These are phyloP conservation scores for Arion vulgaris DNA, from an alignment of 1,140 invertebrate genomes.

Conservation along the genomic window DNA sequence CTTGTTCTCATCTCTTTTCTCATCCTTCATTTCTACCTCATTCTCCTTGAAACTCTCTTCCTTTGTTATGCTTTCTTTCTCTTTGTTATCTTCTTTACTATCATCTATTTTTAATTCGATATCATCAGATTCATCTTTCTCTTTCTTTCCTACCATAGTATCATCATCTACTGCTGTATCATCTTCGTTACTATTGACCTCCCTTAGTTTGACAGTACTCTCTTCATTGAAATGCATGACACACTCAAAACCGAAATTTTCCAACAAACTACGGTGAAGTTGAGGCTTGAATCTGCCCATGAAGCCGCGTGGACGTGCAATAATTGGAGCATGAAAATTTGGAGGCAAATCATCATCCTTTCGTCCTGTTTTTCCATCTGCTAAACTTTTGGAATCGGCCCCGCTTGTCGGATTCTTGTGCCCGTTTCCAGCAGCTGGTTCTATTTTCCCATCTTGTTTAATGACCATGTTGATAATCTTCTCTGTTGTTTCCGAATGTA, in stretches of 20 bases:
- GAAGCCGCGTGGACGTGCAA: conserved; percentile 77
- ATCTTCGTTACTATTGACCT: conserved; percentile 50
- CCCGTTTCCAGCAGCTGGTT: conserved; percentile 14
- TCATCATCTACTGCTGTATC: conserved; percentile 45
- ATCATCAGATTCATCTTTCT: conserved; percentile 43
- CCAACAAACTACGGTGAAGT: conserved; percentile 91
- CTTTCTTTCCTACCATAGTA: conserved; percentile 43
- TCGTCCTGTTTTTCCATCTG: neutral
- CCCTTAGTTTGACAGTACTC: conserved; percentile 75
- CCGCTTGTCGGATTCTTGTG: neutral
- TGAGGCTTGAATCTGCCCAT: conserved; percentile 75
- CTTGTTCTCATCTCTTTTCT: conserved; percentile 50
- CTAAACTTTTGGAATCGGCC: neutral
- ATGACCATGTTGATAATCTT: conserved; percentile 35
- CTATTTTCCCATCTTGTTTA: conserved; percentile 40
- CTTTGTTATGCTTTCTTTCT: conserved; percentile 30
- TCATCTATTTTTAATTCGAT: conserved; percentile 46
- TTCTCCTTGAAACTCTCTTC: conserved; percentile 21
- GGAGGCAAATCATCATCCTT: conserved; percentile 39
- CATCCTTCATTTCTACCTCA: conserved; percentile 46
- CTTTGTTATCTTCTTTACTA: conserved; percentile 48
- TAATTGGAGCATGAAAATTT: conserved; percentile 41
- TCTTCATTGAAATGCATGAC: conserved; percentile 97
- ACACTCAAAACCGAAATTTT: conserved; percentile 94
- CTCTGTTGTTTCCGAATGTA: neutral